Conservation (phyloP, 2,888 invertebrate species). For the Ypsolopha sequella region DNA sequence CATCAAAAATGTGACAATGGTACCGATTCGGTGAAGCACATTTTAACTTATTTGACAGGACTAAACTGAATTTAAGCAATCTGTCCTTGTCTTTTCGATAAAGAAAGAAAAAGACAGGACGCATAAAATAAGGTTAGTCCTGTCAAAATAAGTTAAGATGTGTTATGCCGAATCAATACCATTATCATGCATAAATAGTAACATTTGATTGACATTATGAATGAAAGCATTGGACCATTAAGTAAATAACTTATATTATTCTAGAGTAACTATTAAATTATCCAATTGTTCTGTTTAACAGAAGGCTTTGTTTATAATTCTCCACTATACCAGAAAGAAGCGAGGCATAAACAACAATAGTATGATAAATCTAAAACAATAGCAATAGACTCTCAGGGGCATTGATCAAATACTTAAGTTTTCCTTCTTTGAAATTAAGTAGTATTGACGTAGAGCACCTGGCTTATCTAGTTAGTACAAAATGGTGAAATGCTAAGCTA, state of each 20-base stretch:
- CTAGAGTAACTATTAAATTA: not conserved
- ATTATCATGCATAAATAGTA: too few species aligned
- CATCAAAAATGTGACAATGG: too few species aligned
- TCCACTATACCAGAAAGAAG: not conserved
- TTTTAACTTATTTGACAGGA: too few species aligned
- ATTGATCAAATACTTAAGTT: not conserved
- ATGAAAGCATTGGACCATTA: not conserved
- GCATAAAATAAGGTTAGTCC: too few species aligned
- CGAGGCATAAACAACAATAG: not conserved
- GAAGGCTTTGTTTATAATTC: not conserved
- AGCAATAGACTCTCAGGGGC: not conserved
- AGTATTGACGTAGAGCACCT: not conserved
- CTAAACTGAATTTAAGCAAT: too few species aligned
- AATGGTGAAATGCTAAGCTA: not conserved
- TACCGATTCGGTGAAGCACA: too few species aligned
- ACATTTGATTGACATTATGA: not conserved
- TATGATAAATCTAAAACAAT: not conserved
- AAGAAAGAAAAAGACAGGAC: too few species aligned
- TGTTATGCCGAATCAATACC: too few species aligned
- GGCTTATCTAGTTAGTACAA: not conserved
- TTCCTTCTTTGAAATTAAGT: not conserved
- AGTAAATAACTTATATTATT: not conserved
- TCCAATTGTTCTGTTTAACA: not conserved
- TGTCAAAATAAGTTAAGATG: too few species aligned
- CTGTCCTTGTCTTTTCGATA: too few species aligned